Conservation (phyloP, 2,888 invertebrate genomes). For the Agriopis leucophaearia region DNA sequence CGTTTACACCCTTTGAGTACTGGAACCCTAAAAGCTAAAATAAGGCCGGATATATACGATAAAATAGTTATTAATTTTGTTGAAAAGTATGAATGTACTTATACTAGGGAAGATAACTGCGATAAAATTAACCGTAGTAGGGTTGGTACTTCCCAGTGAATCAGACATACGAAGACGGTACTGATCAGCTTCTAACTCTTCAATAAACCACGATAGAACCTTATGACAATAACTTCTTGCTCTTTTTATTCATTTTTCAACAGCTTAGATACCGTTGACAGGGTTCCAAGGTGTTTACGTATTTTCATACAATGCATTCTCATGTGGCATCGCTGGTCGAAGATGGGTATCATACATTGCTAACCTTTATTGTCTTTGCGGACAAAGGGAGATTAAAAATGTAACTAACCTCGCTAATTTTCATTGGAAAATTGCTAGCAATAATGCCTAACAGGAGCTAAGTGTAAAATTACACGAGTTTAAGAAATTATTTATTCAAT, state of each 20-base stretch:
- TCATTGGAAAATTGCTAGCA: conserved; percentile 15
- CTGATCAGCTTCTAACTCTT: not conserved
- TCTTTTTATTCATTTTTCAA: too few species aligned
- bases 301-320: conserved; percentile 9
- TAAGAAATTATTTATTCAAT: too few species aligned
- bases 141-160: conserved; percentile 3
- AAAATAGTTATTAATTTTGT: too few species aligned
- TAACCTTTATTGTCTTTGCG: conserved; percentile 20
- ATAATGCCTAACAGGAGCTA: not conserved
- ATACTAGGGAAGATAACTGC: too few species aligned
- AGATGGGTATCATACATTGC: conserved; percentile 16
- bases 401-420: conserved; percentile 15
- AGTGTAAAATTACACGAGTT: not conserved
- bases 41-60: too few species aligned
- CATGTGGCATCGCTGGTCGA: conserved; percentile 13
- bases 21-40: too few species aligned
- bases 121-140: not conserved
- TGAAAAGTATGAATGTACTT: not conserved
- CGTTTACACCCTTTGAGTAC: too few species aligned
- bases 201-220: not conserved
- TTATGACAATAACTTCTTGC: not conserved
- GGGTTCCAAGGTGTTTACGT: not conserved
- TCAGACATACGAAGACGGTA: not conserved
- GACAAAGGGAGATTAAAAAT: conserved; percentile 27
- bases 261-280: not conserved